phyloP scores from a whole-genome alignment of 2,113 vertebrate genomes.

The Hemichromis elongatus region DNA sequence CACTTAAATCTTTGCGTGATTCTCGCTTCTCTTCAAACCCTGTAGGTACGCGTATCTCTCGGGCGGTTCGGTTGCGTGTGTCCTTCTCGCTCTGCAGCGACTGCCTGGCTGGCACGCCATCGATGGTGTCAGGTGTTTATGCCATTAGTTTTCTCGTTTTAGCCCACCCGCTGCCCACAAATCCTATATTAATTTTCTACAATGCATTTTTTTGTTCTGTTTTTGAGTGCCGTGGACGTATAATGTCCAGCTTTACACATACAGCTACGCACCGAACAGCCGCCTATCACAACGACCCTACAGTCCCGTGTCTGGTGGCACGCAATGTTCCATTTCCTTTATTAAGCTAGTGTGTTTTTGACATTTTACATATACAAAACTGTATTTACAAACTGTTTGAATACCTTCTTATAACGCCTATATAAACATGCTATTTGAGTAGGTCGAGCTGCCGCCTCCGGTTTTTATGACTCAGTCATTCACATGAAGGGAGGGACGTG shows the following conservation, averaged over 20 bases:
- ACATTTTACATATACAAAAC: background rate
- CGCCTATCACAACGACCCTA: background rate
- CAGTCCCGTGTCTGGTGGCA: background rate
- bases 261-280: background rate
- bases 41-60: background rate
- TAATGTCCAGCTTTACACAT: background rate
- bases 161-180: background rate
- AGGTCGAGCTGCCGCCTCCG: constrained; percentile 52
- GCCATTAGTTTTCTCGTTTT: background rate
- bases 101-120: constrained; percentile 1
- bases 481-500: constrained; percentile 57
- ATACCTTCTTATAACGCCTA: background rate
- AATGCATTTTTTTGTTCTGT: background rate
- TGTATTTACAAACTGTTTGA: background rate
- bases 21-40: background rate
- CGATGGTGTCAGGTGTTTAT: constrained; percentile 55
- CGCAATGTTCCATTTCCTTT: background rate
- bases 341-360: background rate
- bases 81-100: constrained; percentile 35
- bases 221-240: background rate
- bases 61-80: constrained; percentile 18
- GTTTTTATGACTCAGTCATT: constrained; percentile 71
- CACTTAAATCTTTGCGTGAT: background rate
- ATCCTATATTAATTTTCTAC: background rate
- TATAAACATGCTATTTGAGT: constrained; percentile 45